Evolutionary conservation across 2,113 vertebrate genomes (phyloP).

Genomic region (Falco punctatus): DNA sequence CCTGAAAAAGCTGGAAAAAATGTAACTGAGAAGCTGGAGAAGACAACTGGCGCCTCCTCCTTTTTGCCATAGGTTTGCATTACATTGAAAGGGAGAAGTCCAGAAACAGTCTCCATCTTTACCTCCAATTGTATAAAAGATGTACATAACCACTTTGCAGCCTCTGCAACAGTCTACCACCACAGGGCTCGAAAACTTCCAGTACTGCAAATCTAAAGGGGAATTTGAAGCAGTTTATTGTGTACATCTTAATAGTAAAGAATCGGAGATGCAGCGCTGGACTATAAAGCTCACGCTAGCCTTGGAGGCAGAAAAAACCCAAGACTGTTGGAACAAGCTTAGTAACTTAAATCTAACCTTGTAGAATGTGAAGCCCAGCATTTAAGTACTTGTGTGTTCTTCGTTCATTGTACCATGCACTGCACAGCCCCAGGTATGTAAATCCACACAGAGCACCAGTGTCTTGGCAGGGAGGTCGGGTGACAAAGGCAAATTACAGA

Average conservation of each 20-base stretch:
- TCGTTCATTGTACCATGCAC: rapidly evolving
- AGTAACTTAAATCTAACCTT: background rate
- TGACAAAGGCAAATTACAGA: background rate
- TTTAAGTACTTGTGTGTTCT: background rate
- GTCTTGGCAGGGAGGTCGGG: background rate
- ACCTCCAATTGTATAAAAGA: background rate
- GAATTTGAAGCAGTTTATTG: background rate
- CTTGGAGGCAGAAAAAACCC: background rate
- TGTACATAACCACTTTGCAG: background rate
- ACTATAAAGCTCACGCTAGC: background rate
- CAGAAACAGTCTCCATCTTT: background rate
- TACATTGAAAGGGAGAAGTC: background rate
- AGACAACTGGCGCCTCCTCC: background rate
- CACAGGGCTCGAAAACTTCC: background rate
- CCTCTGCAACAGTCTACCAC: background rate
- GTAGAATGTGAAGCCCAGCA: background rate
- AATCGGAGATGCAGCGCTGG: background rate
- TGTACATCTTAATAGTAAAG: background rate
- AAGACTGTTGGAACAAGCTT: background rate
- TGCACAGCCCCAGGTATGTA: background rate
- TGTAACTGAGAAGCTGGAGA: background rate
- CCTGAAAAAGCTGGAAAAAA: background rate
- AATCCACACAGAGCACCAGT: background rate
- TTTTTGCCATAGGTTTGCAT: background rate
- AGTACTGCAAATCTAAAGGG: background rate